Conservation (phyloP, 37 sponge, comb jelly and placozoan species). For the Agelas oroides region DNA sequence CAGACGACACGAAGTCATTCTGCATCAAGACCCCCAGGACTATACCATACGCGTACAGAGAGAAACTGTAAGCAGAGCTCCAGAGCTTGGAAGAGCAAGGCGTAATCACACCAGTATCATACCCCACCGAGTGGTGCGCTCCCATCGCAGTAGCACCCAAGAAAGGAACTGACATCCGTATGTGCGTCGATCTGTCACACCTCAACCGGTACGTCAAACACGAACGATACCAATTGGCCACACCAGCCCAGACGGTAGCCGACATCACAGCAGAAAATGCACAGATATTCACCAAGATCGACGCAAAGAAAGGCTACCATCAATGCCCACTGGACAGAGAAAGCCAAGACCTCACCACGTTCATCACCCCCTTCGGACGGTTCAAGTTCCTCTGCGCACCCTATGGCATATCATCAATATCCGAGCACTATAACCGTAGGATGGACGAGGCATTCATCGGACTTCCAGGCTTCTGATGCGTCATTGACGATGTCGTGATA, state of each 20-base stretch:
- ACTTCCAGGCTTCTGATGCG: not conserved
- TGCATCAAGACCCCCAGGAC: constrained; percentile 43
- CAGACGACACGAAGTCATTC: constrained; percentile 46
- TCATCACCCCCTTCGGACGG: constrained; percentile 73
- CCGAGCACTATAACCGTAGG: too few relatives aligned
- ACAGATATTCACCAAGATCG: constrained; percentile 41
- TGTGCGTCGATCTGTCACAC: constrained; percentile 52
- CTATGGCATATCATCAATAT: too few relatives aligned
- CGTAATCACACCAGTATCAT: constrained; percentile 36
- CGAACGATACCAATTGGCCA: constrained; percentile 40
- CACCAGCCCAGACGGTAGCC: constrained; percentile 43
- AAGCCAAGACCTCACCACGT: constrained; percentile 52
- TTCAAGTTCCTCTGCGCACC: too few relatives aligned
- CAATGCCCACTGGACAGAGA: constrained; percentile 57
- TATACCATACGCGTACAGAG: constrained; percentile 37
- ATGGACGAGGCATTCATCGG: constrained; percentile 59
- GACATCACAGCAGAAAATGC: constrained; percentile 32
- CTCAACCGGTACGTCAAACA: constrained; percentile 27
- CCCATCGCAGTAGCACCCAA: constrained; percentile 45
- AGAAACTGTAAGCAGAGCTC: constrained; percentile 50
- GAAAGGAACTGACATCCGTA: constrained; percentile 41
- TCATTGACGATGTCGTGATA: constrained; percentile 44
- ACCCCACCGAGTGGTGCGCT: constrained; percentile 63
- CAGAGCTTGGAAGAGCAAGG: constrained; percentile 28
- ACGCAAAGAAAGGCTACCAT: constrained; percentile 60